Base-by-base conservation (phyloP, 1,140 invertebrate species). In the Phenacoccus solenopsis region DNA sequence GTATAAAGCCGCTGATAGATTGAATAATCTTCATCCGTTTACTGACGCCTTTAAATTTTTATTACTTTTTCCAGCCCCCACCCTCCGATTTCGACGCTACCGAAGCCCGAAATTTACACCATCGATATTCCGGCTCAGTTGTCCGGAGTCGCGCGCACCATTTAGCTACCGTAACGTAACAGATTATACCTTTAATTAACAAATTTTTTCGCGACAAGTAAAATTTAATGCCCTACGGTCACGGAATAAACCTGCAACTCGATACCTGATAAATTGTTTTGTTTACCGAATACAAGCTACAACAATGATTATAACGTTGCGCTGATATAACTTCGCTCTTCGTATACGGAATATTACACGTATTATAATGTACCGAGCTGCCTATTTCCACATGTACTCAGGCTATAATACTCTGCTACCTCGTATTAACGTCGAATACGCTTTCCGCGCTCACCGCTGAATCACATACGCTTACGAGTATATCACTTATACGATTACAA, bases 21-120 rank as follows among this genome's bases (percentile, higher is more conserved):
- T 64, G 59, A 64, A 64, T 64, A 64, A 64, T 64, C 59, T 64
- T 64, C 25, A 64, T 24, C 59, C 59, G 25, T 64, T 64, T 16
- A 49, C 38, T 49, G 38, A 49, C 38, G 38, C 38, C 38, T 49
- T 49, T 49, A 49, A 49, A 49, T 49, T 49, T 49, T 49, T 49
- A 49, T 49, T 49, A 49, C 38, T 49, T 49, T 49, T 49, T 49
- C 38, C 16, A 49, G 16, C 38, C 38, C 3, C 38, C 38, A 49
- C 13, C 38, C 3, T 49, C 3, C 13, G 20, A 49, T 49, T 49
- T 49, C 38, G 38, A 49, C 20, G 12, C 20, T 49, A 49, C 38
- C 38, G 12, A 16, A 16, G 13, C 20, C 20, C 16, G 12, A 9
- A 16, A 16, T 32, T 32, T 13, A 32, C 38, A 16, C 38, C 16